Conservation (phyloP, 2,888 invertebrate genomes). For the Slavum lentiscoides region DNA sequence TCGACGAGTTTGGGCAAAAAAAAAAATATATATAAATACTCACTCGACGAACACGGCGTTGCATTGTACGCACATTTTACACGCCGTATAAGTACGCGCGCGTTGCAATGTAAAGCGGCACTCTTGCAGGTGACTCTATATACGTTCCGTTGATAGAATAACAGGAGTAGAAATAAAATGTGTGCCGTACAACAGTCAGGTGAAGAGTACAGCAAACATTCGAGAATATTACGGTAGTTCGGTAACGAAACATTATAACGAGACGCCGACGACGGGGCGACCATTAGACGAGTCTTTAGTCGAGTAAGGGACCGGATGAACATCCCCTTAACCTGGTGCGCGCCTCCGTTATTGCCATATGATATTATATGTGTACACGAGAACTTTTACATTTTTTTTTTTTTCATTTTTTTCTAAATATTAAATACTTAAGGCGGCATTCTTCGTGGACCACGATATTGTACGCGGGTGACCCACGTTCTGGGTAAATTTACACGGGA, state of each 20-base stretch:
- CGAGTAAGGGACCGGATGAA: constrained; percentile 1
- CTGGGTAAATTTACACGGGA: too few relatives aligned
- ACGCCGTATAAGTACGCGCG: too few relatives aligned
- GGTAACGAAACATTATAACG: constrained; percentile 11
- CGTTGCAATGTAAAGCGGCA: neutral
- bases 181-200: neutral
- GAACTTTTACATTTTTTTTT: neutral
- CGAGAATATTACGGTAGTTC: neutral
- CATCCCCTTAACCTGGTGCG: neutral
- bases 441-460: too few relatives aligned
- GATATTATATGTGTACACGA: too few relatives aligned
- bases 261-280: constrained; percentile 1
- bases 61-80: too few relatives aligned
- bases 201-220: constrained; percentile 8
- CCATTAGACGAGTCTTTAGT: constrained; percentile 11
- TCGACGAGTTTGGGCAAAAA: too few relatives aligned
- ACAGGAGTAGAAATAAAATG: constrained; percentile 7
- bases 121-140: neutral
- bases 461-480: too few relatives aligned
- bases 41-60: too few relatives aligned
- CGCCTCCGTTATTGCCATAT: neutral
- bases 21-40: too few relatives aligned
- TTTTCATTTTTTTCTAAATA: neutral
- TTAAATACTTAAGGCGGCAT: neutral
- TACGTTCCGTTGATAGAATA: neutral